phyloP scores from a whole-genome alignment of 2,113 vertebrate genomes.

The Galeopterus variegatus region DNA sequence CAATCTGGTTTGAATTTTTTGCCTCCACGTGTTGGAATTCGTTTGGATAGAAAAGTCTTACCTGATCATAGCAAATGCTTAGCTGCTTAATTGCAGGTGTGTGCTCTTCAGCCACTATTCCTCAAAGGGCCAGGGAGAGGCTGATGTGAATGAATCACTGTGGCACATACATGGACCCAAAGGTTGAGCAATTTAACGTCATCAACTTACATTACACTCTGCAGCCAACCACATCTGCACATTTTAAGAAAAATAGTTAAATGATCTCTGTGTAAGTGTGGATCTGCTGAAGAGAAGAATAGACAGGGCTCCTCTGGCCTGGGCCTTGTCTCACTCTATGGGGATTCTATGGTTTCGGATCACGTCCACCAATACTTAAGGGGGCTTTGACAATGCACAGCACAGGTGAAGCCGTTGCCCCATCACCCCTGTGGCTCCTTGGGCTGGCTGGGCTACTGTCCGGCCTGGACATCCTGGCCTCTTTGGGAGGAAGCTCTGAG shows the following conservation, averaged over 20 bases:
- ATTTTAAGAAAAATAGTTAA: conserved; percentile 15
- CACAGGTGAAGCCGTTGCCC: background rate
- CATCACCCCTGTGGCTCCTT: background rate
- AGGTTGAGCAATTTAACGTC: background rate
- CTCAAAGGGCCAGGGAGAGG: conserved; percentile 46
- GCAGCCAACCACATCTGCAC: background rate
- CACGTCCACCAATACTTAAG: background rate
- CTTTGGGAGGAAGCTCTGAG: background rate
- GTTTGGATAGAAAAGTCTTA: conserved; percentile 57
- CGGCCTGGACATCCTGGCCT: background rate
- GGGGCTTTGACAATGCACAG: rapidly evolving
- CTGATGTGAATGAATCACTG: conserved; percentile 67
- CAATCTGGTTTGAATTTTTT: background rate
- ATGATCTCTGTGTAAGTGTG: background rate
- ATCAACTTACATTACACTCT: background rate
- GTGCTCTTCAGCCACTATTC: conserved; percentile 27
- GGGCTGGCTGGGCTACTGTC: background rate
- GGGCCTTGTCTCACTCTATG: background rate
- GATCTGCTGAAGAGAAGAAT: background rate
- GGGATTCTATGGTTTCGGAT: background rate
- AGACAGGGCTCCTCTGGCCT: background rate
- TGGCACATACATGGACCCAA: conserved; percentile 29
- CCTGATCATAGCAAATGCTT: conserved; percentile 16
- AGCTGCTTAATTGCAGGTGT: background rate
- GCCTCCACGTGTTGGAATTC: background rate